Conservation (phyloP, 2,888 invertebrate genomes). For the Phorcus lineatus region DNA sequence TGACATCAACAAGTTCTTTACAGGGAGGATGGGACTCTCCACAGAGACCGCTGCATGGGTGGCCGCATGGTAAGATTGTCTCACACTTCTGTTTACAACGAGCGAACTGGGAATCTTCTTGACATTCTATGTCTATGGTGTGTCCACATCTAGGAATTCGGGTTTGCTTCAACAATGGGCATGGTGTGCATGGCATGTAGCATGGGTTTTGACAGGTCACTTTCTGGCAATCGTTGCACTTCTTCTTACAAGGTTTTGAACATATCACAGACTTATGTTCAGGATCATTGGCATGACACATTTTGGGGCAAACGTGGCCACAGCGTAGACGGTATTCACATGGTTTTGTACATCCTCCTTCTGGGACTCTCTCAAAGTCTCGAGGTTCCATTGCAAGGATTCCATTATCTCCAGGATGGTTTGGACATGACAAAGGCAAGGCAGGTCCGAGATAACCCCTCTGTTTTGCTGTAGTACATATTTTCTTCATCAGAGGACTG, state of each 20-base stretch:
- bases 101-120: constrained; percentile 41
- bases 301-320: constrained; percentile 43
- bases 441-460: constrained; percentile 33
- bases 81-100: constrained; percentile 47
- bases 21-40: neutral
- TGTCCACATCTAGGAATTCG: constrained; percentile 64
- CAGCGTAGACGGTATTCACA: constrained; percentile 51
- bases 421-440: constrained; percentile 57
- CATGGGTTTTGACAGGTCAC: constrained; percentile 66
- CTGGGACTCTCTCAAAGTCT: constrained; percentile 53
- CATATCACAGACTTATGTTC: constrained; percentile 54
- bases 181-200: constrained; percentile 71
- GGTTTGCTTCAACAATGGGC: constrained; percentile 49
- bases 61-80: neutral
- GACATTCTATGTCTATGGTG: constrained; percentile 57
- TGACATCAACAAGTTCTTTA: constrained; percentile 41
- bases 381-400: constrained; percentile 34
- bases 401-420: constrained; percentile 51
- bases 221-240: constrained; percentile 41
- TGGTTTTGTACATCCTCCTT: constrained; percentile 57
- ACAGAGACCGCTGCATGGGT: neutral
- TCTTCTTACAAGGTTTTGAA: constrained; percentile 35
- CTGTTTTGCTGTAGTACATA: constrained; percentile 40
- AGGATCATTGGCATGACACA: constrained; percentile 37
- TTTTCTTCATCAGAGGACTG: constrained; percentile 46